These are phyloP conservation scores for Calyptommatus sinebrachiatus DNA, from an alignment of 2,113 vertebrate species.

Conservation along the genomic window DNA sequence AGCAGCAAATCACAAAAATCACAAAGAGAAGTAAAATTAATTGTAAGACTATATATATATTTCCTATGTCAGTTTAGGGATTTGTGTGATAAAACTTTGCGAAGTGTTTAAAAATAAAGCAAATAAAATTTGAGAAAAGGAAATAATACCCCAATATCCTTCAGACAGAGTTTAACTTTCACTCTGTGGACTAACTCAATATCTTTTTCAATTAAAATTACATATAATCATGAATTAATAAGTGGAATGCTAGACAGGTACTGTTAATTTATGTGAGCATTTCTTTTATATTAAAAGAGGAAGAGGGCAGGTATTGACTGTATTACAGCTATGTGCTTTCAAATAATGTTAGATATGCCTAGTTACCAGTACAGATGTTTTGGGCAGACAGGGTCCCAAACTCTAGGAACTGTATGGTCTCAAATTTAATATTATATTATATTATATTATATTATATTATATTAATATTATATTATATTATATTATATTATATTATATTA, in stretches of 20 bases:
- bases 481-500: too few relatives aligned
- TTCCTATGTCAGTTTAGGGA: neutral
- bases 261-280: neutral
- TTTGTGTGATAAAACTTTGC: too few relatives aligned
- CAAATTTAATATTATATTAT: neutral
- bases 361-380: neutral
- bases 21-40: neutral
- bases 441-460: too few relatives aligned
- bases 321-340: neutral
- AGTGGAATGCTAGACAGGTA: neutral
- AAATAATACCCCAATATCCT: neutral
- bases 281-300: neutral
- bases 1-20: conserved; percentile 3
- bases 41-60: neutral
- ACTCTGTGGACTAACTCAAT: neutral
- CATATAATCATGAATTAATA: neutral
- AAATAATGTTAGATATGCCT: neutral
- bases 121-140: neutral
- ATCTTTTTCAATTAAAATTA: neutral
- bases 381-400: neutral
- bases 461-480: too few relatives aligned
- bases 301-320: neutral
- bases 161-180: neutral
- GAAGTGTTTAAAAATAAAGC: neutral
- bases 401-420: neutral